Evolutionary conservation across 2,888 invertebrate species (phyloP), one percentile per base, ranked within the genome.

Genomic region (Cylindroiulus punctatus): DNA sequence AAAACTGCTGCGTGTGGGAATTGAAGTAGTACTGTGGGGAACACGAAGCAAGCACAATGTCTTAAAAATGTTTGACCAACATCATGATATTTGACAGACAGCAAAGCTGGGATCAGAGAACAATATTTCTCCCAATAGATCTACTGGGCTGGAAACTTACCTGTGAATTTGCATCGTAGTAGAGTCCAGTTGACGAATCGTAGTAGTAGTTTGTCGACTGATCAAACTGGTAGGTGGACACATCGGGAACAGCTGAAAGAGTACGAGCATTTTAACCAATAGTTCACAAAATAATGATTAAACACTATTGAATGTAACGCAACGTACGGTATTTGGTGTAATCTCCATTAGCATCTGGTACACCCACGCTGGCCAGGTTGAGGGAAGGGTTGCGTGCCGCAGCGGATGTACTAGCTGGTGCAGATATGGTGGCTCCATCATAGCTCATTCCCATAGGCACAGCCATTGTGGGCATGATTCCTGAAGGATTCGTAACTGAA

Each of bases 141-240:
- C 8, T 36, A 82, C 4, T 82, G n/a, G 42, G 82, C 10, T 40
- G 76, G 32, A 12, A 85, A 36, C 32, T 47, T 83, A 87, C 88
- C 90, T 96, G 97, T 2, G 98, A 96, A 89, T 94, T 96, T 0
- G 97, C 95, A 92, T 99, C 99, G 91, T 98, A 99, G 91, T 99
- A 99, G 22, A 99, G 93, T 0, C 97, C 96, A 0, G 99, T 98
- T 0, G 93, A 92, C 0, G 97, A 94, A 91, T 99, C 99, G 90
- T 97, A 98, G 90, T 98, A 98, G 90, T 97, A 99, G 0, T 99
- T 98, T 4, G 98, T 98, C 0, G 95, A 94, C 90, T 97, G 96
- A 91, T 99, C 99, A 90, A 96, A 98, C 90, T 96, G 95, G 90
- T 98, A 99, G 57, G 95, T 95, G 85, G 95, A 94, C 14, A 96